Percentiles rank a stretch among this genome's conserved stretches.
phyloP scores from a whole-genome alignment of 1,140 invertebrate species.

The Lepeophtheirus salmonis region DNA sequence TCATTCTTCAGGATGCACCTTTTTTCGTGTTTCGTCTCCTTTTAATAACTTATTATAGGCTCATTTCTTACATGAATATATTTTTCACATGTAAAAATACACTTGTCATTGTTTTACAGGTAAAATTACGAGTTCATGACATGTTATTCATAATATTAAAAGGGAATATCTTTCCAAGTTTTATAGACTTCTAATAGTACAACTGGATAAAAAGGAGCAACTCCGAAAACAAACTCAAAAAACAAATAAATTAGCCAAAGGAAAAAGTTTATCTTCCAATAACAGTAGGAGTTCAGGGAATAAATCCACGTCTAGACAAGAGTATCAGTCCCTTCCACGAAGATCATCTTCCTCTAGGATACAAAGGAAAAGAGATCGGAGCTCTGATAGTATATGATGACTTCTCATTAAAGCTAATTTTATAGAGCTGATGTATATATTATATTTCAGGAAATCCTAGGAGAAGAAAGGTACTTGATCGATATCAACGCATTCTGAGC shows the following conservation, averaged over 20 bases:
- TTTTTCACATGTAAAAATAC: constrained; percentile 82
- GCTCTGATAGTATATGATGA: not conserved
- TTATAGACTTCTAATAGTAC: constrained; percentile 34
- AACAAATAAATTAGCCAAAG: constrained; percentile 3
- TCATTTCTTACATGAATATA: constrained; percentile 75
- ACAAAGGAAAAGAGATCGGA: not conserved
- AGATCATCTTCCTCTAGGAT: not conserved
- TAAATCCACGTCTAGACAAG: not conserved
- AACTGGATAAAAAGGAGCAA: constrained; percentile 32
- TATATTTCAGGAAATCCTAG: not conserved
- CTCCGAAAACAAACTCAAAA: constrained; percentile 20
- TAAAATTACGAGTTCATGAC: constrained; percentile 35
- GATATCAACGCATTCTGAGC: not conserved
- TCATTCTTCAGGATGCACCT: constrained; percentile 46
- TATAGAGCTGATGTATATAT: no score
- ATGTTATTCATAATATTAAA: not conserved
- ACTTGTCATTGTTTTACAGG: constrained; percentile 59
- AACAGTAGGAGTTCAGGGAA: not conserved
- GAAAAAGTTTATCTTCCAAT: not conserved
- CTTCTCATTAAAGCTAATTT: no score
- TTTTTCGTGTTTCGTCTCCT: constrained; percentile 60
- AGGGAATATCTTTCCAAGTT: constrained; percentile 12
- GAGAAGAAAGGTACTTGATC: not conserved
- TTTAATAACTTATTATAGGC: constrained; percentile 61
- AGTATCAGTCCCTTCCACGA: not conserved